Percentiles rank a stretch among this genome's conserved stretches.
These are phyloP conservation scores for Anthrax anthrax DNA, from an alignment of 2,888 invertebrate species.

Conservation along the genomic window DNA sequence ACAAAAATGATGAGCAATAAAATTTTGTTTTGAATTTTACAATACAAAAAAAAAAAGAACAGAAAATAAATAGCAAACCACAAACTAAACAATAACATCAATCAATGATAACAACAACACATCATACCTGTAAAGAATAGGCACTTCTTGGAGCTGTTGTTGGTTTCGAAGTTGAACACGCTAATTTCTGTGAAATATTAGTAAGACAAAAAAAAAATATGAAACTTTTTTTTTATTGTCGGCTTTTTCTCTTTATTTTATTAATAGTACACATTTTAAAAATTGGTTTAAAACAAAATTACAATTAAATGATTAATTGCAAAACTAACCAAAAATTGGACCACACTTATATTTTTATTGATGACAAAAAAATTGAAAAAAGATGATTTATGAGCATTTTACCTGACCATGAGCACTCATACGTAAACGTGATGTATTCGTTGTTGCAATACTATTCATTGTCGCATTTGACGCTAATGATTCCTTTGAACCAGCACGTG, in stretches of 20 bases:
- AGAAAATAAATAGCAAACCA: not conserved
- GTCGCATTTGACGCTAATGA: conserved; percentile 59
- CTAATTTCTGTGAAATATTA: conserved; percentile 9
- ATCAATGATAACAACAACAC: not conserved
- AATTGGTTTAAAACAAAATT: too few relatives aligned
- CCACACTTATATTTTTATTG: too few relatives aligned
- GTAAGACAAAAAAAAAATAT: too few relatives aligned
- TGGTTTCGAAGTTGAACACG: conserved; percentile 8
- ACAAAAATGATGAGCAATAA: too few relatives aligned
- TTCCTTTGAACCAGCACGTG: conserved; percentile 68
- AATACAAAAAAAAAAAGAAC: too few relatives aligned
- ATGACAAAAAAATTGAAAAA: too few relatives aligned
- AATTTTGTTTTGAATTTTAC: too few relatives aligned
- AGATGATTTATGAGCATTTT: conserved; percentile 7
- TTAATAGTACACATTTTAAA: too few relatives aligned
- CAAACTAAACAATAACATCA: not conserved
- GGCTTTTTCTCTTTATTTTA: too few relatives aligned
- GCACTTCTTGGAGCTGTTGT: conserved; percentile 13
- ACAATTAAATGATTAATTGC: too few relatives aligned
- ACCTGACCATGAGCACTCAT: conserved; percentile 27
- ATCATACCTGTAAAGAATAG: conserved; percentile 16
- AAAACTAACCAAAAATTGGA: too few relatives aligned
- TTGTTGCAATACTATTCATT: conserved; percentile 41
- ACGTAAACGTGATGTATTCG: conserved; percentile 34
- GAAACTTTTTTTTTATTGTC: too few relatives aligned